phyloP scores from a whole-genome alignment of 2,888 invertebrate genomes.

The Pachydiplax longipennis region DNA sequence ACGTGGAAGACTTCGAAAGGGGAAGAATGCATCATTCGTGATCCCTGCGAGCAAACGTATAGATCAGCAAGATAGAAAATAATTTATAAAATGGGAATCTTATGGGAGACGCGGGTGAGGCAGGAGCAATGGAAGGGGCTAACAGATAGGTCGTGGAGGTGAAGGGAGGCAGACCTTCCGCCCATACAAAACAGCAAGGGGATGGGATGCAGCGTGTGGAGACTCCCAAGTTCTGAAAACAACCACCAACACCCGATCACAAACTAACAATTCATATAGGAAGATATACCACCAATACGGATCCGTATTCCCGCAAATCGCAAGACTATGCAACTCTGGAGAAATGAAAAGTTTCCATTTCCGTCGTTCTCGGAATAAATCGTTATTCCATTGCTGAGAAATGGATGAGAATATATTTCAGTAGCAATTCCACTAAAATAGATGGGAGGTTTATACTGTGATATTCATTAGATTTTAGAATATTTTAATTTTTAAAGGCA shows the following conservation, averaged over 20 bases:
- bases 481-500: too few relatives aligned
- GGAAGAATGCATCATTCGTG: neutral
- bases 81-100: constrained; percentile 30
- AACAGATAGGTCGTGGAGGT: neutral
- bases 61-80: constrained; percentile 12
- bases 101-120: neutral
- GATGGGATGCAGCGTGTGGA: neutral
- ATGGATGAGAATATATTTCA: too few relatives aligned
- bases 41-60: neutral
- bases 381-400: neutral
- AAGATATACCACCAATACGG: too few relatives aligned
- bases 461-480: too few relatives aligned
- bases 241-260: neutral
- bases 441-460: too few relatives aligned
- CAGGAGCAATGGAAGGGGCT: neutral
- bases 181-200: neutral
- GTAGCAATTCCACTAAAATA: too few relatives aligned
- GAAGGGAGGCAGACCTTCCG: neutral
- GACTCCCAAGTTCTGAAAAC: neutral
- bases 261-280: too few relatives aligned
- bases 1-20: neutral
- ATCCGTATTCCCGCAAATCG: too few relatives aligned
- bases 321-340: too few relatives aligned
- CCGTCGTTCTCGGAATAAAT: neutral
- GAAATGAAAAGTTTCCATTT: neutral